These are phyloP conservation scores for Phyllostomus discolor DNA, from an alignment of 2,113 vertebrate species.

Conservation along the genomic window DNA sequence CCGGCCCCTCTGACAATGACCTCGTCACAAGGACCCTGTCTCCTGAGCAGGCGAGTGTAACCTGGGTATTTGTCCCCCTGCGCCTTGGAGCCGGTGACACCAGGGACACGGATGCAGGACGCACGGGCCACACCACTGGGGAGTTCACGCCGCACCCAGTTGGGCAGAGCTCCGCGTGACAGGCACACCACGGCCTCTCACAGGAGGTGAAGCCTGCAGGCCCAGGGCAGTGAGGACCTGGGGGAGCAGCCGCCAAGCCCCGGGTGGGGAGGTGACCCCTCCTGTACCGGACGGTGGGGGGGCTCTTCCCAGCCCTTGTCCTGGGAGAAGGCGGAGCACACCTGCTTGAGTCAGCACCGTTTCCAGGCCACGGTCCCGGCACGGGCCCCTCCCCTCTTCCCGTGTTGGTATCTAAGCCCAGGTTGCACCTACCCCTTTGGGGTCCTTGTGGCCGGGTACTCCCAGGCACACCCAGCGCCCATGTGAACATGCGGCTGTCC, in stretches of 20 bases:
- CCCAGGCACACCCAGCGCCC: accelerated
- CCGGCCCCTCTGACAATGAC: no score
- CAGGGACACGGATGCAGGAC: not conserved
- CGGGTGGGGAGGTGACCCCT: not conserved
- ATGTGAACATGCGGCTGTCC: no score
- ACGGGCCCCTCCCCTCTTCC: not conserved
- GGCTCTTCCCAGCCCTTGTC: not conserved
- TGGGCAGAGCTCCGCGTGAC: accelerated
- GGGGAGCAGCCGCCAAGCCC: accelerated
- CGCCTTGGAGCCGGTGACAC: accelerated
- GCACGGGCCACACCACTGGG: accelerated
- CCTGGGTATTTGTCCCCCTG: accelerated
- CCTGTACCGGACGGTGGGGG: no score
- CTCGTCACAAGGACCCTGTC: not conserved
- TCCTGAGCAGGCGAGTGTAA: no score
- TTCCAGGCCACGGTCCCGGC: accelerated
- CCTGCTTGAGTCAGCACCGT: no score
- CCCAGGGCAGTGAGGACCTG: not conserved
- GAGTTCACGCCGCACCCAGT: accelerated
- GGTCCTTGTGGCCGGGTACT: accelerated
- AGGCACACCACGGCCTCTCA: accelerated
- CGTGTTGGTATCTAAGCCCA: not conserved
- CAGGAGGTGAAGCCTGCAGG: accelerated
- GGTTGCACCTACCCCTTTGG: not conserved
- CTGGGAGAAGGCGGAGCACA: accelerated